Evolutionary conservation across 1,140 invertebrate genomes (phyloP).

Genomic region (Drosophila pachea): DNA sequence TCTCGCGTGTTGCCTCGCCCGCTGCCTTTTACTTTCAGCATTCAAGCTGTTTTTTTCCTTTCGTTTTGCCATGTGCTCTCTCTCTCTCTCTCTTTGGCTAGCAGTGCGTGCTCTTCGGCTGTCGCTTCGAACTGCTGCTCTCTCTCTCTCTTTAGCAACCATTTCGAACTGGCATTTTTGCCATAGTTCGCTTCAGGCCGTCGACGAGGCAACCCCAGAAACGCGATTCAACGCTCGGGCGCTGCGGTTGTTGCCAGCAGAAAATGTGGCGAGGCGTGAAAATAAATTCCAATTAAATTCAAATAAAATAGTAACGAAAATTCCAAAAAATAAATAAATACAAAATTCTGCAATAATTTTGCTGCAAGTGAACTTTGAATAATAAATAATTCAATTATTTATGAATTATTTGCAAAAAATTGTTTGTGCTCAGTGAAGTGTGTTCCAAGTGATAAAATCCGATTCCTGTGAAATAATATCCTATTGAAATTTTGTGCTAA

Average conservation of each 20-base stretch:
- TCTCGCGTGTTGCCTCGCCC: neutral
- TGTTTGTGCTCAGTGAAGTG: slow-evolving; percentile 9
- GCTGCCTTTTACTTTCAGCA: slow-evolving; percentile 71
- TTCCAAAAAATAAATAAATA: neutral
- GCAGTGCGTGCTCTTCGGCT: slow-evolving; percentile 5
- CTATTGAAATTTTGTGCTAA: slow-evolving; percentile 5
- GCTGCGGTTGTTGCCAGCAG: slow-evolving; percentile 68
- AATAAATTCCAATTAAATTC: slow-evolving; percentile 7
- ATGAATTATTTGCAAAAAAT: neutral
- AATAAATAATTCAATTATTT: neutral
- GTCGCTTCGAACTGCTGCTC: slow-evolving; percentile 19
- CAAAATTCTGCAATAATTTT: neutral
- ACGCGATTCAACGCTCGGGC: slow-evolving; percentile 67
- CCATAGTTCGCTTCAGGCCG: slow-evolving; percentile 3
- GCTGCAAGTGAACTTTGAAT: neutral
- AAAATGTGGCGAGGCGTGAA: slow-evolving; percentile 44
- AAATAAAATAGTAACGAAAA: neutral
- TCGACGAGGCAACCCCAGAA: slow-evolving; percentile 63
- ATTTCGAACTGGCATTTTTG: slow-evolving; percentile 60
- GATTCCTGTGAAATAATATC: neutral
- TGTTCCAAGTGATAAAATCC: slow-evolving; percentile 8
- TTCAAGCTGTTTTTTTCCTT: slow-evolving; percentile 4
- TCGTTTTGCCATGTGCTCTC: slow-evolving; percentile 28
- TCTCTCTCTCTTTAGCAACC: neutral
- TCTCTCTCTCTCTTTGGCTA: slow-evolving; percentile 17